These are phyloP conservation scores for Podarcis cretensis DNA, from an alignment of 2,113 vertebrate genomes.

Conservation along the genomic window DNA sequence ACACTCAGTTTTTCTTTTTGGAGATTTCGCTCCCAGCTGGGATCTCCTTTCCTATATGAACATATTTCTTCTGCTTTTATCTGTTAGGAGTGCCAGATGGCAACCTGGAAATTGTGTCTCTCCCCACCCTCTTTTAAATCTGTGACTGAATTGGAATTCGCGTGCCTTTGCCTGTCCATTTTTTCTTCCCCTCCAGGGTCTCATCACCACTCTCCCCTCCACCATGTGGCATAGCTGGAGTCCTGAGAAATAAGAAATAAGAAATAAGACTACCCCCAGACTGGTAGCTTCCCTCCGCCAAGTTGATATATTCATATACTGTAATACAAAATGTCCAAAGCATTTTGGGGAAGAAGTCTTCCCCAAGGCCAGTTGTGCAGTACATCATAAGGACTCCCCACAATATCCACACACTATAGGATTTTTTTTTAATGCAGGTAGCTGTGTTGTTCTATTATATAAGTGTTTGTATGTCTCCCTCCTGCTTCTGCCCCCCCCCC, in stretches of 20 bases:
- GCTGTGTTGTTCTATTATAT: too few relatives aligned
- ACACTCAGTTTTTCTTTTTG: not conserved
- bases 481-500: too few relatives aligned
- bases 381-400: too few relatives aligned
- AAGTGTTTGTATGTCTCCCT: too few relatives aligned
- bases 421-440: too few relatives aligned
- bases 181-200: not conserved
- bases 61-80: not conserved
- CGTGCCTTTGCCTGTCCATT: not conserved
- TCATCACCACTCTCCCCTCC: not conserved
- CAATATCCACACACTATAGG: too few relatives aligned
- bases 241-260: not conserved
- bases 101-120: not conserved
- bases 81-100: not conserved
- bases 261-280: not conserved
- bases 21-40: not conserved
- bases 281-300: not conserved
- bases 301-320: not conserved
- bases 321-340: not conserved
- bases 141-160: not conserved
- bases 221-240: not conserved
- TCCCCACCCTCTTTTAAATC: not conserved
- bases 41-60: not conserved
- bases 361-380: too few relatives aligned
- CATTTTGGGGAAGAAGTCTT: not conserved